These are phyloP conservation scores for Cisticola juncidis DNA, from an alignment of 2,113 vertebrate genomes.

Conservation along the genomic window DNA sequence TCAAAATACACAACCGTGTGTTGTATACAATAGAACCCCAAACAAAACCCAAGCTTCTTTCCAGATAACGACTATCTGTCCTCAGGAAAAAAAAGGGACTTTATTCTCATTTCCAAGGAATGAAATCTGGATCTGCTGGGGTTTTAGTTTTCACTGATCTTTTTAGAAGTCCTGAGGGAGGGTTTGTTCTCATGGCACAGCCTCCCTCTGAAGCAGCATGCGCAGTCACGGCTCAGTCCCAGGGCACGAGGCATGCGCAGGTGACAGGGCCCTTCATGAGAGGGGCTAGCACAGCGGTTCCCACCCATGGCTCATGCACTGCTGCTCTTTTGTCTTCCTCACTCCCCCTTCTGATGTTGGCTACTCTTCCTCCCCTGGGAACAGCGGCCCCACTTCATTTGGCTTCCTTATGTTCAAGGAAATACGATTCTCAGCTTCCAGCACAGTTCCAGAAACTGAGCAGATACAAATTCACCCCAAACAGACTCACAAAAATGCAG, in stretches of 20 bases:
- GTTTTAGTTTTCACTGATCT: constrained; percentile 21
- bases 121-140: constrained; percentile 42
- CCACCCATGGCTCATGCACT: neutral
- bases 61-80: neutral
- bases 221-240: neutral
- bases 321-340: neutral
- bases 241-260: constrained; percentile 29
- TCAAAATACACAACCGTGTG: neutral
- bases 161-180: neutral
- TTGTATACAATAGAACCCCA: neutral
- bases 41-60: constrained; percentile 45
- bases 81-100: neutral
- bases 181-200: neutral
- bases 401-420: neutral
- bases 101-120: neutral
- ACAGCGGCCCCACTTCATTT: neutral
- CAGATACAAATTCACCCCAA: neutral
- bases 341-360: neutral
- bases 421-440: neutral
- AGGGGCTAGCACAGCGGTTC: constrained; percentile 60
- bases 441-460: neutral
- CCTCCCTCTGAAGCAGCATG: constrained; percentile 19
- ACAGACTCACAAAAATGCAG: neutral
- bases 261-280: neutral
- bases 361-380: neutral